Percentiles rank a stretch among this genome's conserved stretches.
Conservation (phyloP, 1,140 invertebrate genomes). For the Homarus americanus region DNA sequence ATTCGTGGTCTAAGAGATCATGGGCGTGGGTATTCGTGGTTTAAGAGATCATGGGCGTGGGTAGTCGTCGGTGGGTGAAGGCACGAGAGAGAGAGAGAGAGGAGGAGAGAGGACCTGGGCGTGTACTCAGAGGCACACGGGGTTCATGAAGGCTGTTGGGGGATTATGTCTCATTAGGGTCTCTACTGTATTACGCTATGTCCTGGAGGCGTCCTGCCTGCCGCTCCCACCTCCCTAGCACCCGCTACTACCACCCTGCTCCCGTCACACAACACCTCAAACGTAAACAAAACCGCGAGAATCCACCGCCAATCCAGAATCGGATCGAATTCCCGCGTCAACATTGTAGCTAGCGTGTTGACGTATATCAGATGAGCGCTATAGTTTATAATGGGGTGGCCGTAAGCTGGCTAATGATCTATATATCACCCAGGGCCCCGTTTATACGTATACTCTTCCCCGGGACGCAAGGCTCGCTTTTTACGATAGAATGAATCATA, state of each 20-base stretch:
- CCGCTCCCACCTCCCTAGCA: not conserved
- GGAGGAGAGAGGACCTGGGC: too few species aligned
- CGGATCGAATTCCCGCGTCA: not conserved
- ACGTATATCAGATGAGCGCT: not conserved
- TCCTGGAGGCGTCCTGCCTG: not conserved
- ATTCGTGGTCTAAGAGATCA: too few species aligned
- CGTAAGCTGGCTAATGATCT: conserved; percentile 46
- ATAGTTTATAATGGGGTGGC: conserved; percentile 29
- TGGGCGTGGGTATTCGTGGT: too few species aligned
- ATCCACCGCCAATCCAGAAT: not conserved
- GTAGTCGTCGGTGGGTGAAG: not conserved
- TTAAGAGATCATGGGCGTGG: not conserved
- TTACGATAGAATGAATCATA: conserved; percentile 59
- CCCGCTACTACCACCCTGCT: not conserved
- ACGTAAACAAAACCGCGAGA: not conserved
- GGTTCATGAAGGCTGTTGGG: not conserved
- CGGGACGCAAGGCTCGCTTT: conserved; percentile 21
- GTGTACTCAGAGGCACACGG: not conserved
- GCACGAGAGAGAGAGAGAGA: not conserved
- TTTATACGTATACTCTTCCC: conserved; percentile 11
- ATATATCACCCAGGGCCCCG: conserved; percentile 34
- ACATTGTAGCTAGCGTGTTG: not conserved
- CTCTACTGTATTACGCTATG: conserved; percentile 57
- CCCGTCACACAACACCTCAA: not conserved
- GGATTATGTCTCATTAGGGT: conserved; percentile 45